Evolutionary conservation across 2,113 vertebrate species (phyloP), one percentile per base, ranked within the genome.

Genomic region (Anhinga rufa): DNA sequence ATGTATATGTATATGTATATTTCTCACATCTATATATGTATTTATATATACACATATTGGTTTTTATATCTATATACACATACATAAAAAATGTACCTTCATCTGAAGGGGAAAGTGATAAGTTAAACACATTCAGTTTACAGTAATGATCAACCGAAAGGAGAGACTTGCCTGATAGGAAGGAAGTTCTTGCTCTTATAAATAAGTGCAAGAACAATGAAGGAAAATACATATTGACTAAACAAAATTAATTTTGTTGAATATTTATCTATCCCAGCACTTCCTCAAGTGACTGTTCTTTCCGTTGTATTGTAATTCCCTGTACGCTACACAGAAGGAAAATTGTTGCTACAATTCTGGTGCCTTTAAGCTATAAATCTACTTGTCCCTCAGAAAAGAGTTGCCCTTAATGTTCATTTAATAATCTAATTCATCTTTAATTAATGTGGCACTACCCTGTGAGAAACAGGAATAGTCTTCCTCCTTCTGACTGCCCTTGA

Each of bases 371-470:
- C 81, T 89, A 44, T 91, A 79, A 96, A 96, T 66, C 66, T 92
- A 82, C 84, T 77, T 88, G 28, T 94, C 69, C 21, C 65, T 74
- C 83, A 92, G 86, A 94, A 97, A 92, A 70, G 77, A 96, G 75
- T 84, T 95, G 68, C 18, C 24, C 46, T 95, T 95, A 94, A 96
- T 94, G 60, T 84, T 19, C 78, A 25, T 93, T 85, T 87, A 95
- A 75, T 92, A 92, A 96, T 82, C 78, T 72, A 95, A 95, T 95
- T 95, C 4, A 69, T 93, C 80, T 95, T 96, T 96, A 97, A 97
- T 96, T 95, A 97, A 92, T 87, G 68, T n/a, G 62, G 66, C 74
- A 48, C 91, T 84, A 61, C 79, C 72, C 91, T 89, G 42, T 93
- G 54, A 88, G 86, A 93, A 95, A 92, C 74, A 69, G 92, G 44